These are phyloP conservation scores for Dicrostonyx torquatus DNA, from an alignment of 2,797 vertebrate genomes.

Conservation along the genomic window DNA sequence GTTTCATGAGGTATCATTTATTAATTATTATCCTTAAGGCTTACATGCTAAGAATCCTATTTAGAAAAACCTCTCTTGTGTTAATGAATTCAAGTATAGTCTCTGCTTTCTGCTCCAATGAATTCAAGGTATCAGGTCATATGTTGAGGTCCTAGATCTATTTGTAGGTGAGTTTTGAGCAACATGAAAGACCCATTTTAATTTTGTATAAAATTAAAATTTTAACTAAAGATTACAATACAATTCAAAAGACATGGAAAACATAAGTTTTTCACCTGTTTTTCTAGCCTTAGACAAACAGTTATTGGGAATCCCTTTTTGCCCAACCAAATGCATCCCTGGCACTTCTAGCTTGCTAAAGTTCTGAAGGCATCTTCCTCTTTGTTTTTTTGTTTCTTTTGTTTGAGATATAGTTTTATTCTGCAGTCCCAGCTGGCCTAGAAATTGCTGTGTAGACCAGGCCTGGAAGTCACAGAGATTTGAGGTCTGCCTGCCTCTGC, in stretches of 20 bases:
- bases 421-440: neutral
- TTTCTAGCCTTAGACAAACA: neutral
- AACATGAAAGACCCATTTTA: too few species aligned
- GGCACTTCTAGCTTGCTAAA: neutral
- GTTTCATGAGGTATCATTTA: too few species aligned
- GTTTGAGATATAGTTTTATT: neutral
- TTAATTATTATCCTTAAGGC: too few species aligned
- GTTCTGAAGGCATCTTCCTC: neutral
- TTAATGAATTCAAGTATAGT: too few species aligned
- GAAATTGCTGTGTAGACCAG: neutral
- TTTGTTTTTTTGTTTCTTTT: neutral
- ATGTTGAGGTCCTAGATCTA: too few species aligned
- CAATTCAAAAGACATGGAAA: neutral
- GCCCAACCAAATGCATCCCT: neutral
- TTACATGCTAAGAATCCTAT: too few species aligned
- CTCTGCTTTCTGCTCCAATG: too few species aligned
- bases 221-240: conserved; percentile 42
- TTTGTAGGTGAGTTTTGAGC: too few species aligned
- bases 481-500: neutral
- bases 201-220: neutral
- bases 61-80: too few species aligned
- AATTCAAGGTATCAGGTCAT: too few species aligned
- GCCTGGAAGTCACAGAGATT: neutral
- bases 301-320: neutral
- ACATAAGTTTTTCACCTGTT: neutral